A percentile compares a stretch with the other conserved stretches of the same genome.
Conservation (phyloP, 2,113 vertebrate genomes). For the Anhinga anhinga region DNA sequence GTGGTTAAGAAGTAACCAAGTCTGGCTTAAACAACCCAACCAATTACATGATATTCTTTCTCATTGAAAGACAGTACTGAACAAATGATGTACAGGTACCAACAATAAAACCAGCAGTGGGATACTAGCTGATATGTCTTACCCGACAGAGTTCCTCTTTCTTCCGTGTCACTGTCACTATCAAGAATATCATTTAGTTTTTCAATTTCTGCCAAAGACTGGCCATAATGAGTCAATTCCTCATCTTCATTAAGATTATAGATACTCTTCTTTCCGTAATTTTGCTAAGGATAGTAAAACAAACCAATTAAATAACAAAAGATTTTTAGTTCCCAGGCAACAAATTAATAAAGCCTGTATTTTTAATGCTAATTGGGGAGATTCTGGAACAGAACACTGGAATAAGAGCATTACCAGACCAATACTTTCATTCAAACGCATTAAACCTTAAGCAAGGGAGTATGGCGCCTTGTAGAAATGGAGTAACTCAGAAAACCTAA, state of each 20-base stretch:
- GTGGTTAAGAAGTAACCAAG: background rate
- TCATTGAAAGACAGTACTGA: background rate
- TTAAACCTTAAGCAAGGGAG: background rate
- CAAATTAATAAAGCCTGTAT: background rate
- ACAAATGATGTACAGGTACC: background rate
- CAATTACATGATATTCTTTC: background rate
- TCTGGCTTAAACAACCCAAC: background rate
- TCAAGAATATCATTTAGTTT: constrained; percentile 84
- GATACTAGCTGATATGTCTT: background rate
- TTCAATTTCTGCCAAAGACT: constrained; percentile 94
- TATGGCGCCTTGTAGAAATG: background rate
- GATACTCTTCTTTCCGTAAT: constrained; percentile 84
- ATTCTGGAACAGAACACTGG: background rate
- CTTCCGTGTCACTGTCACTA: constrained; percentile 90
- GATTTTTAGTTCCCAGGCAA: background rate
- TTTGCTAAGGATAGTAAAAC: constrained; percentile 71
- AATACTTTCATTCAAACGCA: background rate
- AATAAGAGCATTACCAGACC: background rate
- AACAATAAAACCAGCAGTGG: background rate
- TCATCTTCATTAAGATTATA: constrained; percentile 97
- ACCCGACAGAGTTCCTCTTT: constrained; percentile 88
- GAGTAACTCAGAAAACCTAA: background rate
- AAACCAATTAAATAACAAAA: background rate
- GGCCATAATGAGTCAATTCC: constrained; percentile 94
- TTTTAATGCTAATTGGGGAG: background rate